Evolutionary conservation across 2,113 vertebrate genomes (phyloP).

Genomic region (Prolemur simus): DNA sequence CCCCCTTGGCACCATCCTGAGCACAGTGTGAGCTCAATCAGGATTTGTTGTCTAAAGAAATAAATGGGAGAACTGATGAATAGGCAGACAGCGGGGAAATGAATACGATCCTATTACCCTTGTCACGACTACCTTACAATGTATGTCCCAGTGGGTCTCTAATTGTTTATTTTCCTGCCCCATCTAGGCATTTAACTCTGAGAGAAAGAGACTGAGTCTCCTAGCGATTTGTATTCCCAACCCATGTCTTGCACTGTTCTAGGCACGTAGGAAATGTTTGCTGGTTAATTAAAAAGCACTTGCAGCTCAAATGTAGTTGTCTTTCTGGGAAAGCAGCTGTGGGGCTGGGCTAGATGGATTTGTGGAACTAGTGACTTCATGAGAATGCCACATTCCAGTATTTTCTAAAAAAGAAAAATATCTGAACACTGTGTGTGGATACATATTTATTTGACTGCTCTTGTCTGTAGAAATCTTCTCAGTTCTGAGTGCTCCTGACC

Average conservation of each 20-base stretch:
- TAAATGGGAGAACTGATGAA: conserved; percentile 66
- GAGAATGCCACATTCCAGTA: background rate
- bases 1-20: conserved; percentile 44
- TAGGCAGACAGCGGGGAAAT: background rate
- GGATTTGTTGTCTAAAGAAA: conserved; percentile 65
- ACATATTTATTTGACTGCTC: background rate
- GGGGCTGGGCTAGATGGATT: background rate
- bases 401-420: background rate
- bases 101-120: conserved; percentile 64
- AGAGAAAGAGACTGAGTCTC: conserved; percentile 18
- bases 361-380: background rate
- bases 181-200: conserved; percentile 49
- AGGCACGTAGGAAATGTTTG: background rate
- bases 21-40: conserved; percentile 69
- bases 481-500: background rate
- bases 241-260: background rate
- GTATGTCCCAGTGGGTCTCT: conserved; percentile 54
- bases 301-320: background rate
- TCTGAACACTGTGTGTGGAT: background rate
- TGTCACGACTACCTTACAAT: conserved; percentile 57
- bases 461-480: background rate
- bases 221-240: conserved; percentile 14
- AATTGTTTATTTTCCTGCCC: conserved; percentile 65
- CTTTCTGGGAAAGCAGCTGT: background rate
- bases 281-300: conserved; percentile 18